Percentiles rank a stretch among this genome's conserved stretches.
Evolutionary conservation across 1,140 invertebrate species (phyloP).

Genomic region (Hyphantria cunea): DNA sequence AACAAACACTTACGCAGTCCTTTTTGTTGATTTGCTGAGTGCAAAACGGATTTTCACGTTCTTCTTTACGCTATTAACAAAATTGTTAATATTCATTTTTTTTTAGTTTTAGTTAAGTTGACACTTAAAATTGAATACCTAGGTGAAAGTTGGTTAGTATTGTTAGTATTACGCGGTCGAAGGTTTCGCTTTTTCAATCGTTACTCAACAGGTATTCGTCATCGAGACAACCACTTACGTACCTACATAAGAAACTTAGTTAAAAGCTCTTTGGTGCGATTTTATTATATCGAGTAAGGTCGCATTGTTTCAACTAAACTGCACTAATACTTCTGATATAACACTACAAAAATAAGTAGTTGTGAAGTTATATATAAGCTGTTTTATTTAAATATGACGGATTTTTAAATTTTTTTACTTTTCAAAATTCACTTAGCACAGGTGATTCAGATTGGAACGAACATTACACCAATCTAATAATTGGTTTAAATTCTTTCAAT

Average conservation of each 20-base stretch:
- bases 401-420: no score
- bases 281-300: conserved; percentile 27
- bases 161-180: conserved; percentile 59
- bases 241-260: conserved; percentile 27
- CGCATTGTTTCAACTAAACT: conserved; percentile 9
- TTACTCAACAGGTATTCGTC: conserved; percentile 69
- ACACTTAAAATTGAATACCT: conserved; percentile 50
- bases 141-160: conserved; percentile 70
- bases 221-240: conserved; percentile 40
- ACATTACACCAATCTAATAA: no score
- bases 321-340: conserved; percentile 17
- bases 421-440: no score
- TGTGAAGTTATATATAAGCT: no score
- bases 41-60: no score
- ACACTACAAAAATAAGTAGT: background rate
- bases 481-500: no score
- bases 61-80: background rate
- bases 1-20: background rate
- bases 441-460: no score
- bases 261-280: conserved; percentile 28
- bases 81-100: conserved; percentile 4
- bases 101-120: conserved; percentile 33
- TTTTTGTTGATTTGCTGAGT: background rate
- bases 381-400: no score
- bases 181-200: conserved; percentile 74